These are phyloP conservation scores for Enteromius thamalakanensis DNA, from an alignment of 2,797 vertebrate genomes.

Conservation along the genomic window DNA sequence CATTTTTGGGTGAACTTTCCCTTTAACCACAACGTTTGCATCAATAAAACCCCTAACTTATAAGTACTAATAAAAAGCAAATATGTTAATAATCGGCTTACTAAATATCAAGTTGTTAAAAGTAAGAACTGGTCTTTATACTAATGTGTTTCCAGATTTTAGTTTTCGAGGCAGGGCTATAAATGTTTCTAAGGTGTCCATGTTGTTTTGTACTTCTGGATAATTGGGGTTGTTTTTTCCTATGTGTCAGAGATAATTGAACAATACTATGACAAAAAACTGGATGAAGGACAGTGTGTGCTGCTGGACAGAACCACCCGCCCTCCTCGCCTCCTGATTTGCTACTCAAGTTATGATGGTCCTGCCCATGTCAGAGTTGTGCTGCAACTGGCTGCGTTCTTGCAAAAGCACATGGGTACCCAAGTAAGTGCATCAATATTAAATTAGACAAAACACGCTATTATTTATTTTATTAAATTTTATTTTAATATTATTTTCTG, in stretches of 20 bases:
- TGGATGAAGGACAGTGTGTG: conserved; percentile 49
- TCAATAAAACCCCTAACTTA: not conserved
- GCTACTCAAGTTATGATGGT: conserved; percentile 76
- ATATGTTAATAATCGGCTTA: not conserved
- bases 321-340: conserved; percentile 79
- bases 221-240: not conserved
- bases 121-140: not conserved
- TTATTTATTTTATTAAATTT: not conserved
- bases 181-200: not conserved
- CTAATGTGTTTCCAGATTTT: not conserved
- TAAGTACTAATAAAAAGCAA: not conserved
- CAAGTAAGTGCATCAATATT: conserved; percentile 65
- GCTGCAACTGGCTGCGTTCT: conserved; percentile 76
- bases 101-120: not conserved
- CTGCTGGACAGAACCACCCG: conserved; percentile 46
- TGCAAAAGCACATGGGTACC: conserved; percentile 80
- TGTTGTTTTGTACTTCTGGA: not conserved
- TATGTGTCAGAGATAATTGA: conserved; percentile 63
- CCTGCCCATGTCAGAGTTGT: conserved; percentile 74
- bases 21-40: not conserved
- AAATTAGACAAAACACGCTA: not conserved
- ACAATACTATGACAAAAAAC: conserved; percentile 59
- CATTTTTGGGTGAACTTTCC: too few relatives aligned
- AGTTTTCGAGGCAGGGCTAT: not conserved
- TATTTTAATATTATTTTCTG: too few relatives aligned